Conservation (phyloP, 2,888 invertebrate species). For the Lasiommata megera region DNA sequence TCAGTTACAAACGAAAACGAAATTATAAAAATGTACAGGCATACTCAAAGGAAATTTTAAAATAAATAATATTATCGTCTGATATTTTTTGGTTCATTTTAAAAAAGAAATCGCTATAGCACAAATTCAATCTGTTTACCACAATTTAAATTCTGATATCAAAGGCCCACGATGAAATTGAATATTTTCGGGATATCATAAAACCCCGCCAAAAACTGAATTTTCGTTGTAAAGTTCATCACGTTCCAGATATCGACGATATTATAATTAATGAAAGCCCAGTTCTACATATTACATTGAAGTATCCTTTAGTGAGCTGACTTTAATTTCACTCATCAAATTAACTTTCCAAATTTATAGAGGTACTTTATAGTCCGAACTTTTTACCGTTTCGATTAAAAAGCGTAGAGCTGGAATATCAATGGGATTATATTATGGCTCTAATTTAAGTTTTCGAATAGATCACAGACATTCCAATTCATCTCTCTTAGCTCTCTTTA, state of each 20-base stretch:
- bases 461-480: slow-evolving; percentile 22
- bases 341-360: neutral
- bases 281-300: neutral
- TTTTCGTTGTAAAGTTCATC: neutral
- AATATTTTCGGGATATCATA: slow-evolving; percentile 10
- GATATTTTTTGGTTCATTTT: neutral
- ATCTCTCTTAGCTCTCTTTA: slow-evolving; percentile 12
- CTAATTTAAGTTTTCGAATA: slow-evolving; percentile 29
- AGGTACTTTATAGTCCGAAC: slow-evolving; percentile 2
- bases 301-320: neutral
- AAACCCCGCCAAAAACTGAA: neutral
- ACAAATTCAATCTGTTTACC: neutral
- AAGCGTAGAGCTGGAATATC: neutral
- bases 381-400: slow-evolving; percentile 5
- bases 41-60: no score
- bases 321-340: neutral
- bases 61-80: neutral
- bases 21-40: no score
- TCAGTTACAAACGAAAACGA: no score
- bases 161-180: slow-evolving; percentile 7
- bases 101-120: neutral
- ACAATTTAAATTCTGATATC: slow-evolving; percentile 8
- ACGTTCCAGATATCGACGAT: neutral
- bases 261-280: slow-evolving; percentile 4
- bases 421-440: slow-evolving; percentile 3